Conservation (phyloP, 2,888 invertebrate genomes). For the Diadegma fenestrale region DNA sequence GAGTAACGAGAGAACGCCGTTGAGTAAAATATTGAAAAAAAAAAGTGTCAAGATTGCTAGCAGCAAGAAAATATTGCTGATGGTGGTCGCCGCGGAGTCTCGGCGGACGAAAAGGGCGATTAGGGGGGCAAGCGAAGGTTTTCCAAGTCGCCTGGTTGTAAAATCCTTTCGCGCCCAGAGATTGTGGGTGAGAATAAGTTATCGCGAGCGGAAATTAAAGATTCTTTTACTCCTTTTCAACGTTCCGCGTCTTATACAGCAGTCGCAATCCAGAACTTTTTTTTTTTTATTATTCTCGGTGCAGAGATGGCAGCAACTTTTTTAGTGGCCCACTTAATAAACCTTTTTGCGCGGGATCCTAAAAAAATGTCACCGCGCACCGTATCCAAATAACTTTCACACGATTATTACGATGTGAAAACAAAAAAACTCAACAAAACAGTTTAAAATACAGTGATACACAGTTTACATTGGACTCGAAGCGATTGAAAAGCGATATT, state of each 20-base stretch:
- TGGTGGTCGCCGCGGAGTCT: neutral
- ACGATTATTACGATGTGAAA: too few relatives aligned
- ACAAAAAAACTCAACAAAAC: too few relatives aligned
- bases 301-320: too few relatives aligned
- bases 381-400: too few relatives aligned
- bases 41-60: too few relatives aligned
- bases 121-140: constrained; percentile 45
- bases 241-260: constrained; percentile 1
- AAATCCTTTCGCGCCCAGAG: constrained; percentile 29
- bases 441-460: too few relatives aligned
- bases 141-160: constrained; percentile 28
- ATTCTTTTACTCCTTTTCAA: constrained; percentile 28
- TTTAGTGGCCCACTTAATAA: too few relatives aligned
- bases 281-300: neutral
- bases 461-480: too few relatives aligned
- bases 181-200: constrained; percentile 36
- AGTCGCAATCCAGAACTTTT: constrained; percentile 11
- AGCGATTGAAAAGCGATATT: too few relatives aligned
- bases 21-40: constrained; percentile 12
- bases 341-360: too few relatives aligned
- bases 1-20: neutral
- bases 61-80: constrained; percentile 39
- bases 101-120: constrained; percentile 28
- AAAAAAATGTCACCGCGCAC: too few relatives aligned
- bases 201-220: constrained; percentile 57